A percentile compares a stretch with the other conserved stretches of the same genome.
Conservation (phyloP, 1,140 invertebrate genomes). For the Panagrolaimus sp. region DNA sequence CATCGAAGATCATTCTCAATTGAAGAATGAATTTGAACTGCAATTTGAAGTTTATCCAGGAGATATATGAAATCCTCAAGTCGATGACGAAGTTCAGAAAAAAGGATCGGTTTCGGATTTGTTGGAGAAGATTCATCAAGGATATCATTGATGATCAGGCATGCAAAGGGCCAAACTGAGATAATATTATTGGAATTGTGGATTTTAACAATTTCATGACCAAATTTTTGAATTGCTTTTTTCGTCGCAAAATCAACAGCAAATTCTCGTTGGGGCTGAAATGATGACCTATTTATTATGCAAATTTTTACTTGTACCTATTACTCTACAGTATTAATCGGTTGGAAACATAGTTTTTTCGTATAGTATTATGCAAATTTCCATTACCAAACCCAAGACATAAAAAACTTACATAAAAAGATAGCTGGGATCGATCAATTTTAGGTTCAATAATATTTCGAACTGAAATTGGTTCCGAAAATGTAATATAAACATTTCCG, state of each 20-base stretch:
- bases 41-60: slow-evolving; percentile 22
- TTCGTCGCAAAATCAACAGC: slow-evolving; percentile 26
- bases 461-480: slow-evolving; percentile 73
- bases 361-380: too few relatives aligned
- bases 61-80: slow-evolving; percentile 17
- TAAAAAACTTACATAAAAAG: too few relatives aligned
- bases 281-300: not conserved
- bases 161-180: slow-evolving; percentile 49
- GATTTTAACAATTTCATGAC: slow-evolving; percentile 41
- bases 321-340: too few relatives aligned
- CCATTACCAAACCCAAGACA: too few relatives aligned
- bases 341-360: too few relatives aligned
- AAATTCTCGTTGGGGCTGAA: slow-evolving; percentile 34
- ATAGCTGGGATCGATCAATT: slow-evolving; percentile 15
- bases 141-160: slow-evolving; percentile 4
- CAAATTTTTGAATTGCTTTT: slow-evolving; percentile 39
- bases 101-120: not conserved
- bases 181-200: slow-evolving; percentile 51
- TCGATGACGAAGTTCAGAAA: not conserved
- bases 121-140: slow-evolving; percentile 13
- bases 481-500: slow-evolving; percentile 76
- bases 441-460: slow-evolving; percentile 58
- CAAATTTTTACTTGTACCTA: too few relatives aligned
- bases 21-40: slow-evolving; percentile 31
- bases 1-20: not conserved